Evolutionary conservation across 1,140 invertebrate genomes (phyloP).

Genomic region (Heliconius congener): DNA sequence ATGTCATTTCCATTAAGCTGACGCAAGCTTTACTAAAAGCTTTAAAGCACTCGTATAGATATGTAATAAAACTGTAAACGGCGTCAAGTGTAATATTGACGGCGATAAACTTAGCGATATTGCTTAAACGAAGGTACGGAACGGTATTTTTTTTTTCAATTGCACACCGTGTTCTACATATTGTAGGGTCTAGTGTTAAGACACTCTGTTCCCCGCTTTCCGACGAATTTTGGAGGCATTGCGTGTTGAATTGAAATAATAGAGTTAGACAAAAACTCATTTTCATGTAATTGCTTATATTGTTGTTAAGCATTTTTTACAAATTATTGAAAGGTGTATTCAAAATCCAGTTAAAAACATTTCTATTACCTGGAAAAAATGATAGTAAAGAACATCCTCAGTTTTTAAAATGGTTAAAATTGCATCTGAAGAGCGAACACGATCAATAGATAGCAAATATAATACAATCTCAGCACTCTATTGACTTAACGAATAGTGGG

Average conservation of each 20-base stretch:
- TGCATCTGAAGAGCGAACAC: background rate
- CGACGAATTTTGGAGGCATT: background rate
- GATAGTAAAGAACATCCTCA: no score
- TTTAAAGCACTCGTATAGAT: background rate
- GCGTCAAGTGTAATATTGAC: background rate
- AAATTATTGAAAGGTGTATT: no score
- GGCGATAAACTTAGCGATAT: background rate
- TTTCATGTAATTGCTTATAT: no score
- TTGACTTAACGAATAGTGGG: background rate
- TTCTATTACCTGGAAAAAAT: no score
- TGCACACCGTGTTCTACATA: no score
- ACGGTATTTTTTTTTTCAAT: no score
- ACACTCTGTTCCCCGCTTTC: background rate
- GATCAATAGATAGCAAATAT: constrained; percentile 7
- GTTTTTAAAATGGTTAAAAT: background rate
- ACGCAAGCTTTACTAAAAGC: constrained; percentile 6
- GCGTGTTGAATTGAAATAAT: no score
- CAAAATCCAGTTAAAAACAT: no score
- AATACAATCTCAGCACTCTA: background rate
- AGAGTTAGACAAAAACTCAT: no score
- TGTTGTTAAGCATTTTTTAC: no score
- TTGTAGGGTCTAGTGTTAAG: background rate
- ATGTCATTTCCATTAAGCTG: constrained; percentile 15
- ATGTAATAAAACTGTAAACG: background rate
- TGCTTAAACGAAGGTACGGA: background rate